Base-by-base conservation (phyloP, 2,113 vertebrate genomes). In the Aspiorhynchus laticeps region DNA sequence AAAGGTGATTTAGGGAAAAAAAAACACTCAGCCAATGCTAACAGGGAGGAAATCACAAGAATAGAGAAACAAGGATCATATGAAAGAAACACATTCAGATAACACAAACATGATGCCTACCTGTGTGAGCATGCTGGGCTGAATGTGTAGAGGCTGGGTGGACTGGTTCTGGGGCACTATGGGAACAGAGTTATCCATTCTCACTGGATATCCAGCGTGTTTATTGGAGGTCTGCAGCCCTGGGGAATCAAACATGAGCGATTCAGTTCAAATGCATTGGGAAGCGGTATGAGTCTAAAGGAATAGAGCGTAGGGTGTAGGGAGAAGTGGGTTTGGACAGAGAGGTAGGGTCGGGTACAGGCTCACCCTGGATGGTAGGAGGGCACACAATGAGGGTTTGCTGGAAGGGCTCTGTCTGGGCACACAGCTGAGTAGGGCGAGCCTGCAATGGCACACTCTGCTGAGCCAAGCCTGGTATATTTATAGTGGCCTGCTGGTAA, bases 371-470 rank as follows among this genome's bases (percentile, higher is more conserved):
- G 90, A 99, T 98, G 92, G 97, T 96, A 79, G 98, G 97, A 59
- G 98, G 98, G 89, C 98, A 99, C 8, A 99, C 98, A 31, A 99
- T 99, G 92, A 99, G 98, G 0, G 98, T 99, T 85, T 99, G 98
- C 90, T 99, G 98, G 95, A 98, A 99, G 28, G 98, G 98, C 79
- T 99, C 98, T 0, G 97, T 94, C 92, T 99, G 98, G 3, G 96
- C 92, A 84, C 98, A 99, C 90, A 99, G 97, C 94, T 98, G 98
- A 59, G 97, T 95, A 88, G 98, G 95, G 89, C 97, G 95, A 89
- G 96, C 96, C 89, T 98, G 98, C 90, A 99, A 90, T 28, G 98
- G 97, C 41, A 99, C 96, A 0, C 97, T 95, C 91, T 98, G 97
- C 79, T 98, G 98, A 31, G 97, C 92, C 86, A 99, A 95, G 80